phyloP scores from a whole-genome alignment of 2,888 invertebrate genomes.

The Drosophila macrospina region DNA sequence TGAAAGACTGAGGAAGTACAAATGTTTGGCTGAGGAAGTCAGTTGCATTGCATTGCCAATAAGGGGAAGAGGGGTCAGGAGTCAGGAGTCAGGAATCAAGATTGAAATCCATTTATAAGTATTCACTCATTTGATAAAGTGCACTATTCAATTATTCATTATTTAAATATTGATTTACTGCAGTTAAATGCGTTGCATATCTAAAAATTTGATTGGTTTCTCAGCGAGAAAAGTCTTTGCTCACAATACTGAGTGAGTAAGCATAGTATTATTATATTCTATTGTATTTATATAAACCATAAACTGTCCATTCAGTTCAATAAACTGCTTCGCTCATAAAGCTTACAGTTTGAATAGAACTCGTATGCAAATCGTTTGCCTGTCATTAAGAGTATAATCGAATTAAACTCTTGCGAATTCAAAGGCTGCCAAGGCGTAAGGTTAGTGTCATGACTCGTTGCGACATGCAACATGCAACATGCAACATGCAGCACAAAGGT shows the following conservation, averaged over 20 bases:
- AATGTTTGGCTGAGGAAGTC: conserved; percentile 26
- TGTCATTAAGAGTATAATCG: conserved; percentile 55
- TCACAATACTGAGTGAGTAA: background rate
- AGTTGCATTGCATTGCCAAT: background rate
- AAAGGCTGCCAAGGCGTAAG: conserved; percentile 40
- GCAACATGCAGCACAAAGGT: conserved; percentile 48
- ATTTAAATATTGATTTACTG: conserved; percentile 4
- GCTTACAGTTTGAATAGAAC: conserved; percentile 4
- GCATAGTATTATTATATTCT: too few relatives aligned
- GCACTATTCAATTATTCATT: background rate
- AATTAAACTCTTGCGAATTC: conserved; percentile 64
- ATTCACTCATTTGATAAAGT: background rate
- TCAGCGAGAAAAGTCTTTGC: background rate
- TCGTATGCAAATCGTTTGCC: conserved; percentile 13
- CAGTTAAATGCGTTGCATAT: background rate
- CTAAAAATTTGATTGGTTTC: background rate
- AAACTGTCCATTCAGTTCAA: conserved; percentile 16
- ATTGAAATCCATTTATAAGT: conserved; percentile 5
- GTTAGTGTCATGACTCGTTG: conserved; percentile 43
- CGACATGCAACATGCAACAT: conserved; percentile 52
- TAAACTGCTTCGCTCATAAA: conserved; percentile 7
- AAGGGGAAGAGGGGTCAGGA: background rate
- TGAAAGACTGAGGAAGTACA: conserved; percentile 13
- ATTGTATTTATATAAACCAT: background rate
- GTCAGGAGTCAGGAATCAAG: background rate